Percentiles rank a stretch among this genome's conserved stretches.
Conservation (phyloP, 1,140 invertebrate genomes). For the Ceratosolen solmsi region DNA sequence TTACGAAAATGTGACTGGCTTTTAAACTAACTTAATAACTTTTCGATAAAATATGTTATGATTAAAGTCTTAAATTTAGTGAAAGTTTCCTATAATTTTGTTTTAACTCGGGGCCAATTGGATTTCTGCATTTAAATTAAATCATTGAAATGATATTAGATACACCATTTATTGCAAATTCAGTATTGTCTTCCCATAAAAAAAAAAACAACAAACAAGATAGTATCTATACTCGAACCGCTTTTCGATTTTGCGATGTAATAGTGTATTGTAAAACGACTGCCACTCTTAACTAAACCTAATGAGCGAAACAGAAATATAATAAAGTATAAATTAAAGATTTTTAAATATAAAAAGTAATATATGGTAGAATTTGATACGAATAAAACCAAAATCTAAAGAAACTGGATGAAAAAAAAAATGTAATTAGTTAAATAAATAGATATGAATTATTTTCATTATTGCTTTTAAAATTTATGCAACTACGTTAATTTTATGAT, state of each 20-base stretch:
- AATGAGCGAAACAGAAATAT: slow-evolving; percentile 2
- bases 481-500: no score
- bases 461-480: no score
- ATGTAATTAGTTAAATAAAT: background rate
- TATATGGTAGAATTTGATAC: no score
- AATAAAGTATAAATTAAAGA: slow-evolving; percentile 3
- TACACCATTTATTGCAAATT: background rate
- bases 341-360: slow-evolving; percentile 22
- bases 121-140: no score
- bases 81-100: background rate
- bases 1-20: background rate
- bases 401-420: no score
- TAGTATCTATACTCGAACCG: background rate
- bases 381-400: no score
- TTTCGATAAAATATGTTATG: background rate
- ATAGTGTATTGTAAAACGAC: slow-evolving; percentile 34
- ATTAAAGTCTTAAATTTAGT: background rate
- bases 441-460: slow-evolving; percentile 7
- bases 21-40: background rate
- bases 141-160: no score
- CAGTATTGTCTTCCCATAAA: background rate
- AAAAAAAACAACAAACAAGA: background rate
- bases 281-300: slow-evolving; percentile 28
- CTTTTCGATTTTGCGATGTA: background rate
- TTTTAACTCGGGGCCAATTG: slow-evolving; percentile 10